Percentiles rank a stretch among this genome's conserved stretches.
phyloP scores from a whole-genome alignment of 2,113 vertebrate species.

The Delphinus delphis region DNA sequence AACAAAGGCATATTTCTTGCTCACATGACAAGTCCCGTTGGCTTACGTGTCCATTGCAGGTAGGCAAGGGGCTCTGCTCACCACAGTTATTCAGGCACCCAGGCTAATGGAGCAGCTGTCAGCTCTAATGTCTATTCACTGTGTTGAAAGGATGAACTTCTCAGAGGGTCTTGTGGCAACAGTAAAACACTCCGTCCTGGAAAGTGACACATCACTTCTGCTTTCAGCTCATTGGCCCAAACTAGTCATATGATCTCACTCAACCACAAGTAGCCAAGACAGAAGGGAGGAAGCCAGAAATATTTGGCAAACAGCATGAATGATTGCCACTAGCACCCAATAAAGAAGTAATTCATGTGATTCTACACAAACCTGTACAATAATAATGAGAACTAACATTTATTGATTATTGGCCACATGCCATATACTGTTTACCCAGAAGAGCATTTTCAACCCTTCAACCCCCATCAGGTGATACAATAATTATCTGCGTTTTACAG shows the following conservation, averaged over 20 bases:
- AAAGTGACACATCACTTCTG: not conserved
- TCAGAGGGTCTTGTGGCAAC: not conserved
- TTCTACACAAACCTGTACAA: not conserved
- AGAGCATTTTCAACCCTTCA: not conserved
- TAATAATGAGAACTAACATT: not conserved
- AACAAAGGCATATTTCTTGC: not conserved
- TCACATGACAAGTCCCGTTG: not conserved
- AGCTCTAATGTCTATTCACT: not conserved
- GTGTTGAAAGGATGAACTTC: not conserved
- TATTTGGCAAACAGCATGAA: not conserved
- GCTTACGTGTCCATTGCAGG: not conserved
- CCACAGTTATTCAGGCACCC: not conserved
- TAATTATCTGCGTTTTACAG: constrained; percentile 11
- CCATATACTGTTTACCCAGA: not conserved
- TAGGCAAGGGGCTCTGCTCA: not conserved
- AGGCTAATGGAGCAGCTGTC: not conserved
- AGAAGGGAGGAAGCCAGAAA: not conserved
- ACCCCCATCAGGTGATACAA: not conserved
- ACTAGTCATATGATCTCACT: not conserved
- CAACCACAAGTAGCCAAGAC: not conserved
- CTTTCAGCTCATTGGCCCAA: not conserved
- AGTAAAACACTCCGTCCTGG: not conserved
- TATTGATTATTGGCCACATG: not conserved
- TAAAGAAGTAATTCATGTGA: not conserved
- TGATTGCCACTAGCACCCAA: not conserved